phyloP scores from a whole-genome alignment of 1,140 invertebrate genomes.

The Leptoteleia sp. region DNA sequence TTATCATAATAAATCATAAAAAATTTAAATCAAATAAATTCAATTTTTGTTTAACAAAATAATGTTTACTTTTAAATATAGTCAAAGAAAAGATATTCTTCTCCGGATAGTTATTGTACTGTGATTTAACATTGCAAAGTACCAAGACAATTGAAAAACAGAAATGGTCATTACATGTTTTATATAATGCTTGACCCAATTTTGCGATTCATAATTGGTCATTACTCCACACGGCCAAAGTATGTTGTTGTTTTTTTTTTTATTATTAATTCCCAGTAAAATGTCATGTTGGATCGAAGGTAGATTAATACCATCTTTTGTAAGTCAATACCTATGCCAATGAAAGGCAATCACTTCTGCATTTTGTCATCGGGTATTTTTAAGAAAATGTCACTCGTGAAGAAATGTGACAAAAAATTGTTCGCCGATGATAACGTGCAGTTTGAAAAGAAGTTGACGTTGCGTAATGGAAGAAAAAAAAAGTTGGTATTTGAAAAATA shows the following conservation, averaged over 20 bases:
- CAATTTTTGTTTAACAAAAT: too few relatives aligned
- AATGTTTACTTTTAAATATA: too few relatives aligned
- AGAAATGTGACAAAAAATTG: conserved; percentile 3
- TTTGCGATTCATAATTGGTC: conserved; percentile 49
- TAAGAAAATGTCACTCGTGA: conserved; percentile 17
- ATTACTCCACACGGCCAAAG: conserved; percentile 28
- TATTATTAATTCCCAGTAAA: conserved; percentile 44
- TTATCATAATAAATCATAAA: too few relatives aligned
- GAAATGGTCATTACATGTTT: conserved; percentile 37
- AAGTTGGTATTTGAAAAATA: conserved; percentile 5
- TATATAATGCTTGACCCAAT: conserved; percentile 55
- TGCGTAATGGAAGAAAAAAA: conserved; percentile 5
- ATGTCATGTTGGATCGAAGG: conserved; percentile 32
- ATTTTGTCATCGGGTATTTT: conserved; percentile 5
- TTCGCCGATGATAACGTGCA: background rate
- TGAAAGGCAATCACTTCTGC: conserved; percentile 26
- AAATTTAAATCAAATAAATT: too few relatives aligned
- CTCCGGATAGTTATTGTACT: conserved; percentile 34
- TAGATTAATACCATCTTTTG: conserved; percentile 32
- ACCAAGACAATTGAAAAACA: conserved; percentile 46
- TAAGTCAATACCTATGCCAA: conserved; percentile 2
- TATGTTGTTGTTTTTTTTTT: too few relatives aligned
- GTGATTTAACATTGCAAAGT: conserved; percentile 43
- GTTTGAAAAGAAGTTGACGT: too few relatives aligned
- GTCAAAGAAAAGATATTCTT: conserved; percentile 2